phyloP scores from a whole-genome alignment of 1,140 invertebrate species.

The Oncopodura yosiiana region DNA sequence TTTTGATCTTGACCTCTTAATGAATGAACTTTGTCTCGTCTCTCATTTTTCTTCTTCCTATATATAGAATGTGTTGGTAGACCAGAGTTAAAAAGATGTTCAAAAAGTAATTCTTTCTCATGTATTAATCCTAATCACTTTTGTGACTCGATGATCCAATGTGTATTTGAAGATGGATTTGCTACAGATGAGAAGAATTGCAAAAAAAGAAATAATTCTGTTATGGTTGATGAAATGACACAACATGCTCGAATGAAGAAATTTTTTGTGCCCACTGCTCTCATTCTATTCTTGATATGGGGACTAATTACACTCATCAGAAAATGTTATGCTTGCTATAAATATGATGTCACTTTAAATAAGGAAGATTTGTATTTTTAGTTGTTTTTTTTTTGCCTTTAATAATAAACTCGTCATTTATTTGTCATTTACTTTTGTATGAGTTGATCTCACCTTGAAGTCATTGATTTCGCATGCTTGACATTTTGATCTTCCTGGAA shows the following conservation, averaged over 20 bases:
- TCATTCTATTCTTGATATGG: constrained; percentile 11
- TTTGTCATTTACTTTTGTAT: not conserved
- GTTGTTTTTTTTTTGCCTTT: not conserved
- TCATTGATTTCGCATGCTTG: not conserved
- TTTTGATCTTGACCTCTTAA: not conserved
- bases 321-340: constrained; percentile 11
- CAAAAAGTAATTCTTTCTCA: not conserved
- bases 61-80: no score
- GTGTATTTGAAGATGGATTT: constrained; percentile 9
- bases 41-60: no score
- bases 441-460: not conserved
- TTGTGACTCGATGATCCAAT: constrained; percentile 1
- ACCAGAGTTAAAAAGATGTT: not conserved
- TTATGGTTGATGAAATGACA: not conserved
- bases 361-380: constrained; percentile 10
- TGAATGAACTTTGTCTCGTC: not conserved
- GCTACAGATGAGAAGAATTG: not conserved
- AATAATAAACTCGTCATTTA: not conserved
- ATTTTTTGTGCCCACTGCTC: constrained; percentile 2
- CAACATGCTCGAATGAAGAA: not conserved
- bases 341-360: not conserved
- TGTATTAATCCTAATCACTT: not conserved
- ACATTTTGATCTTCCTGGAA: no score
- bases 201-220: not conserved
- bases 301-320: constrained; percentile 9